A percentile compares a stretch with the other conserved stretches of the same genome.
phyloP scores from a whole-genome alignment of 1,140 invertebrate genomes.

The Ceratina calcarata region DNA sequence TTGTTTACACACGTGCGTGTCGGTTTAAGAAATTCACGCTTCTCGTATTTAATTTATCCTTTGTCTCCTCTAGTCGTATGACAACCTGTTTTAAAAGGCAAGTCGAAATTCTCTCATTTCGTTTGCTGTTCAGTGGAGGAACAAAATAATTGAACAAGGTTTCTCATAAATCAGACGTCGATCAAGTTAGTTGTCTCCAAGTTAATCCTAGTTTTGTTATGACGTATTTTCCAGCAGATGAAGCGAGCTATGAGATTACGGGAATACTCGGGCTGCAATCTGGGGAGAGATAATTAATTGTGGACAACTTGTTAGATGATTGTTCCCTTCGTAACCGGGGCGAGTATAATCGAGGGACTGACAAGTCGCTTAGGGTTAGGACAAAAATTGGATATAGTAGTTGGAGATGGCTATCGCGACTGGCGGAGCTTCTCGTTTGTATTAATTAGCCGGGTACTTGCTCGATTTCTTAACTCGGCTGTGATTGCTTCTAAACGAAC shows the following conservation, averaged over 20 bases:
- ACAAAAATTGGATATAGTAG: constrained; percentile 53
- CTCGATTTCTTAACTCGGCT: constrained; percentile 61
- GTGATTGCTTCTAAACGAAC: constrained; percentile 57
- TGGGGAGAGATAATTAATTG: constrained; percentile 11
- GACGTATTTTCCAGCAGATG: neutral
- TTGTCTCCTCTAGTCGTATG: too few relatives aligned
- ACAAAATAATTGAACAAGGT: too few relatives aligned
- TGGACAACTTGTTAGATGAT: neutral
- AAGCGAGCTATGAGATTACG: neutral
- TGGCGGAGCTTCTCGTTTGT: constrained; percentile 61
- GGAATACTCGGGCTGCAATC: neutral
- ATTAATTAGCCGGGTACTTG: constrained; percentile 67
- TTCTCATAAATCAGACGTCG: too few relatives aligned
- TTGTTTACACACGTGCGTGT: too few relatives aligned
- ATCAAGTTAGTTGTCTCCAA: too few relatives aligned
- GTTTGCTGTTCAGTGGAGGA: too few relatives aligned
- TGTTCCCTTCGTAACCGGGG: constrained; percentile 9
- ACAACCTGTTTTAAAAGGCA: too few relatives aligned
- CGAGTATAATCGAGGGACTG: neutral
- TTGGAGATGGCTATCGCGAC: constrained; percentile 57
- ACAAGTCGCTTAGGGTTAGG: neutral
- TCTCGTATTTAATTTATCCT: too few relatives aligned
- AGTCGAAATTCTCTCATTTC: too few relatives aligned
- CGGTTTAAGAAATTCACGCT: too few relatives aligned
- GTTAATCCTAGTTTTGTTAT: neutral